These are phyloP conservation scores for Argyrosomus japonicus DNA, from an alignment of 2,113 vertebrate genomes.

Conservation along the genomic window DNA sequence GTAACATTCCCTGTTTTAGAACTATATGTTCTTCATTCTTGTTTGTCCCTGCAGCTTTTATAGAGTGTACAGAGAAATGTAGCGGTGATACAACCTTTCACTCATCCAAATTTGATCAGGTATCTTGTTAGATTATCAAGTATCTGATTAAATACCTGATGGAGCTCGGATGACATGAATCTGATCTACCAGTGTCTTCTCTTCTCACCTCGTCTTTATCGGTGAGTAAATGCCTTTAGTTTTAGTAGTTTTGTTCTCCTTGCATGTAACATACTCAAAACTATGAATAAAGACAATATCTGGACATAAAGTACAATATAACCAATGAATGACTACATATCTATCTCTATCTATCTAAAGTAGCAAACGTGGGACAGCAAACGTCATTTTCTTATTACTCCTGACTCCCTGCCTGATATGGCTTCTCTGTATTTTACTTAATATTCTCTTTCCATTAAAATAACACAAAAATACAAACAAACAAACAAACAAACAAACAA, in stretches of 20 bases:
- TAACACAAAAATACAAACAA: not conserved
- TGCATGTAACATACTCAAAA: not conserved
- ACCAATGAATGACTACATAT: not conserved
- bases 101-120: constrained; percentile 51
- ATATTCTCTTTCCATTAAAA: not conserved
- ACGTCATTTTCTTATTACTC: not conserved
- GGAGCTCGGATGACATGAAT: constrained; percentile 33
- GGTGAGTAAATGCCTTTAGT: not conserved
- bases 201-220: not conserved
- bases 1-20: not conserved
- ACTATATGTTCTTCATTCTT: not conserved
- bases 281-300: not conserved
- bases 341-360: not conserved
- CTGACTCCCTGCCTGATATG: not conserved
- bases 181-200: not conserved
- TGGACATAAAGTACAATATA: not conserved
- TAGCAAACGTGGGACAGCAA: not conserved
- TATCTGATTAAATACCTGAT: constrained; percentile 22
- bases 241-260: not conserved
- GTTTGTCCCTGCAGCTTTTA: not conserved
- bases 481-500: too few relatives aligned
- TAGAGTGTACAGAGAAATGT: not conserved
- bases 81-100: not conserved
- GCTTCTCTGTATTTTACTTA: not conserved
- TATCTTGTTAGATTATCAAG: constrained; percentile 30